Base-by-base conservation (phyloP, 2,888 invertebrate genomes). In the Pseudococcus longispinus region DNA sequence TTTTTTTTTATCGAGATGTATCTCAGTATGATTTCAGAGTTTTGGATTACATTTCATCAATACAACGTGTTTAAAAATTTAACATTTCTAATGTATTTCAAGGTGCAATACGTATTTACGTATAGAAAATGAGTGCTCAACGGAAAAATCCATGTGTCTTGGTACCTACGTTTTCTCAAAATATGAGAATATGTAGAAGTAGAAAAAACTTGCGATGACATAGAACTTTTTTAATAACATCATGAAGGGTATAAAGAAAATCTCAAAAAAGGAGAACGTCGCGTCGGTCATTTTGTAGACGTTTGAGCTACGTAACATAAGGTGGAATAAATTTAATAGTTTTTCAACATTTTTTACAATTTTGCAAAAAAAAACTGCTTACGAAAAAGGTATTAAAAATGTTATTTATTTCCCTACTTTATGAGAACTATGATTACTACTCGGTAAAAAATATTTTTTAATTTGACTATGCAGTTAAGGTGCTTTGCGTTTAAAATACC, bases 161-260 rank as follows among this genome's bases (percentile, higher is more conserved):
- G 44, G 44, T 46, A 46, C 37, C 37, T 37, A 37, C 44, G 44
- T 46, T 46, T 46, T 46, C 15, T 46, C 15, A 15, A 3, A 15
- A 46, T 13, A 46, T 46, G 44, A 15, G 44, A 46, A 46, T 23
- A 60, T 23, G 26, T 70, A 70, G 26, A 26, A 70, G 13, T 26
- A 11, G 26, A 29, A 70, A 70, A 70, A 3, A 5, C 26, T 9
- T 70, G 29, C 8, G 29, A 26, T 70, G 51, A 70, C 18, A 37
- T 37, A 70, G 70, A 70, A 70, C 70, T 70, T 70, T 70, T 70
- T 70, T 70, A 70, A 70, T 70, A 70, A 70, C 70, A 26, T 70
- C 18, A 70, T 70, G 70, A 70, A 70, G 26, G 26, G 70, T 70
- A 29, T 15, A 26, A 26, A 70, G 15, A 51, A 11, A 70, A 70